A percentile compares a stretch with the other conserved stretches of the same genome.
phyloP scores from a whole-genome alignment of 2,113 vertebrate species.

The Chlorodrepanis virens region DNA sequence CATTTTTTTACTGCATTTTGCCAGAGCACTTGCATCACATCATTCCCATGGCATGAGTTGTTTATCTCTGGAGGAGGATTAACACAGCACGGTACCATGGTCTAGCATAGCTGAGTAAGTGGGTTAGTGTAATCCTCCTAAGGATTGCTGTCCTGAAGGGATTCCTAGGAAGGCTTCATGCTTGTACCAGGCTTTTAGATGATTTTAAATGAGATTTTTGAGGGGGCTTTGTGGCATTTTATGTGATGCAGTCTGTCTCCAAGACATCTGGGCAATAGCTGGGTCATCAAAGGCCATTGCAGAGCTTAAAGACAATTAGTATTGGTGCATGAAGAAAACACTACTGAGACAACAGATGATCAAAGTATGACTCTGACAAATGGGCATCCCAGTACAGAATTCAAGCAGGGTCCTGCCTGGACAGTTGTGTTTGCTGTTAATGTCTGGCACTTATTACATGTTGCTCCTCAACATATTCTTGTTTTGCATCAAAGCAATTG shows the following conservation, averaged over 20 bases:
- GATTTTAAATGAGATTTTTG: not conserved
- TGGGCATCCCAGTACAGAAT: not conserved
- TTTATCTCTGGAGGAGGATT: conserved; percentile 2
- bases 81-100: not conserved
- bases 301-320: not conserved
- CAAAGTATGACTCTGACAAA: not conserved
- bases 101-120: not conserved
- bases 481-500: not conserved
- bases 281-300: not conserved
- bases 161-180: not conserved
- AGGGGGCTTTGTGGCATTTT: not conserved
- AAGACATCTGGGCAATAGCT: not conserved
- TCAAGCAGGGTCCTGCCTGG: not conserved
- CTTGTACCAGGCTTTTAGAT: not conserved
- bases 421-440: not conserved
- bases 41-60: not conserved
- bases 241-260: not conserved
- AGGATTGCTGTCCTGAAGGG: not conserved
- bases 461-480: not conserved
- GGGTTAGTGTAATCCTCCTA: not conserved
- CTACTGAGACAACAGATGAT: not conserved
- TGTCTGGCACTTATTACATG: not conserved
- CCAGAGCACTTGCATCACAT: not conserved
- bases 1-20: not conserved
- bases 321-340: not conserved